phyloP scores from a whole-genome alignment of 1,140 invertebrate genomes.

The Drosophila erecta region DNA sequence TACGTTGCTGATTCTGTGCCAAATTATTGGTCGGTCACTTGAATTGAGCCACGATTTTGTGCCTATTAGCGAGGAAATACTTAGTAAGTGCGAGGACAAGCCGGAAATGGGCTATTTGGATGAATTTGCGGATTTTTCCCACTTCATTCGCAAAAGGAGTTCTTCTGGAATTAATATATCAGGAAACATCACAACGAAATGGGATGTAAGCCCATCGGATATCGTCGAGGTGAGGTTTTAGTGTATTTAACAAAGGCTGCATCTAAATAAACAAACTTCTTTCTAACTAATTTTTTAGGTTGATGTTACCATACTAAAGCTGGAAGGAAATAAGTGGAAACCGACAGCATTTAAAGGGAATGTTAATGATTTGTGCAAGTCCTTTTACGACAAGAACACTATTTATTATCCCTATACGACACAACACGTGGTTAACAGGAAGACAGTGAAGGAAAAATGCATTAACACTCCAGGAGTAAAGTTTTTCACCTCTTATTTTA shows the following conservation, averaged over 20 bases:
- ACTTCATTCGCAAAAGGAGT: background rate
- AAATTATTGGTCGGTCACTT: background rate
- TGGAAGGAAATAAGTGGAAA: background rate
- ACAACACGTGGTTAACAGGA: background rate
- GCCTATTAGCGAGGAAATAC: background rate
- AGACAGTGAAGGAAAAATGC: conserved; percentile 3
- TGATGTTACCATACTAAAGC: background rate
- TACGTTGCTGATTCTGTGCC: background rate
- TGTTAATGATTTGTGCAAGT: conserved; percentile 6
- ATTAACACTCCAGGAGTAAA: conserved; percentile 3
- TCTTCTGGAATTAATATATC: background rate
- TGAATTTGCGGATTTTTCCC: background rate
- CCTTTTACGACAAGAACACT: conserved; percentile 5
- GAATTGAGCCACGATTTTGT: background rate
- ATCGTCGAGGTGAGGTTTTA: background rate
- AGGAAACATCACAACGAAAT: conserved; percentile 1
- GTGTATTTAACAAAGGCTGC: too few species aligned
- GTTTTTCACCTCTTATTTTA: too few species aligned
- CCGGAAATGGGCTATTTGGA: background rate
- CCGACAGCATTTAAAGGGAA: background rate
- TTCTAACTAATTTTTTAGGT: background rate
- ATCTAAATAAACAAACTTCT: background rate
- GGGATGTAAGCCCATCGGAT: background rate
- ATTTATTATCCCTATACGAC: conserved; percentile 3
- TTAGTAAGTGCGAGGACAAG: background rate